Evolutionary conservation across 1,140 invertebrate species (phyloP), one percentile per base, ranked within the genome.

Genomic region (Brachionus rotundiformis): DNA sequence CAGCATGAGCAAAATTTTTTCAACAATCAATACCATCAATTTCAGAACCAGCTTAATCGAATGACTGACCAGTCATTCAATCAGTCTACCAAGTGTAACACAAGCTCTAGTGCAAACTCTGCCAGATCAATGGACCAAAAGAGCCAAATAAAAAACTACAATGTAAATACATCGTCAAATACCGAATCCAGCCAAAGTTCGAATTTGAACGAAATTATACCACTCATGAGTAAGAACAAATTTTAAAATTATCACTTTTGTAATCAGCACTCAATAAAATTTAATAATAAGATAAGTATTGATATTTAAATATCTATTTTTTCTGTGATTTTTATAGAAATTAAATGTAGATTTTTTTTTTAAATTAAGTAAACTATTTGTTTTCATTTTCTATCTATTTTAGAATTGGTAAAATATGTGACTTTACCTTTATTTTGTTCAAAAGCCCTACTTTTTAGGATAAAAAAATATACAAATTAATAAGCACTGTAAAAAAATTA

Each of bases 1-100:
- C 63, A 68, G 16, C 29, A 68, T 16, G 29, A 68, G 29, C 63
- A 68, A 33, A 39, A 68, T 33, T 68, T 36, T n/a, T 36, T 68
- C 31, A 68, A 39, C 29, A 68, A 36, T 36, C 63, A 68, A 36
- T 68, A 68, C 33, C 63, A 68, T 68, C 63, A 68, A 36, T 33
- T 68, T 33, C 63, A 68, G 16, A 68, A 68, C 16, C 63, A 68
- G 2, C 63, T 68, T 8, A 68, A 33, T 68, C 31, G 47, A 54
- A 54, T 54, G 47, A 54, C n/a, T 54, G 47, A 68, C 2, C 31
- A 33, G 2, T 39, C 31, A 1, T 36, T 36, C 16, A 68, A 39
- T 68, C 63, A 68, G 16, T 13, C 29, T 36, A 13, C 19, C 16
- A 68, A 68, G n/a, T 68, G 33, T 33, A 36, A 33, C 36, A 23